These are phyloP conservation scores for Sebastes hopkinsi DNA, from an alignment of 2,797 vertebrate genomes.

Conservation along the genomic window DNA sequence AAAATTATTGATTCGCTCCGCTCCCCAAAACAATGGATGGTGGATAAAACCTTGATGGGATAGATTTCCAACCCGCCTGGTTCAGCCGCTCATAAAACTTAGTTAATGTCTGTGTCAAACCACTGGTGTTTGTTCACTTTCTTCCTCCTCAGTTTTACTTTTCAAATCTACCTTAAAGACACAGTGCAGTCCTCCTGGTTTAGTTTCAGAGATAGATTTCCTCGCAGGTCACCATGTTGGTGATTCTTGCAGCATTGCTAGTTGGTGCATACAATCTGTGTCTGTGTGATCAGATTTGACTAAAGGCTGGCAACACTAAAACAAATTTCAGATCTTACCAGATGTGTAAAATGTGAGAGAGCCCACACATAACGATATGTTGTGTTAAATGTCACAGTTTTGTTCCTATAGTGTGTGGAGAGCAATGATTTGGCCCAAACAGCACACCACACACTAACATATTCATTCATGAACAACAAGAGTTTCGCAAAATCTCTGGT, in stretches of 20 bases:
- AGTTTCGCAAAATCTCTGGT: too few species aligned
- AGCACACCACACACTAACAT: too few species aligned
- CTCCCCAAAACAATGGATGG: slow-evolving; percentile 61
- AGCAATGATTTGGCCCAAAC: too few species aligned
- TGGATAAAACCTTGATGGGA: slow-evolving; percentile 59
- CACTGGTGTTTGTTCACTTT: slow-evolving; percentile 8
- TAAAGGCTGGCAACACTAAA: too few species aligned
- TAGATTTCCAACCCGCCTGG: slow-evolving; percentile 37
- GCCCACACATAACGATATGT: too few species aligned
- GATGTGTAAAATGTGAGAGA: too few species aligned
- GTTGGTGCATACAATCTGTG: too few species aligned
- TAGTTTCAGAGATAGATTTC: not conserved
- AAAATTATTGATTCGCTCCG: slow-evolving; percentile 68
- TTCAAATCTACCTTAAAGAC: not conserved
- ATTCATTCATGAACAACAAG: too few species aligned
- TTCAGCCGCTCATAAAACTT: slow-evolving; percentile 34
- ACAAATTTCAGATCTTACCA: too few species aligned
- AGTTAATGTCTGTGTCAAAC: slow-evolving; percentile 21
- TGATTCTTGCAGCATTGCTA: not conserved
- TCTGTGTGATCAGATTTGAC: too few species aligned
- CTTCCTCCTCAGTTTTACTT: not conserved
- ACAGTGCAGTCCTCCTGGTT: not conserved
- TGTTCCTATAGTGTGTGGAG: too few species aligned
- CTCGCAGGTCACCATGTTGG: not conserved
- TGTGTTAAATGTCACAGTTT: too few species aligned